Evolutionary conservation across 2,797 vertebrate genomes (phyloP), one percentile per base, ranked within the genome.

Genomic region (Propithecus deckenii): DNA sequence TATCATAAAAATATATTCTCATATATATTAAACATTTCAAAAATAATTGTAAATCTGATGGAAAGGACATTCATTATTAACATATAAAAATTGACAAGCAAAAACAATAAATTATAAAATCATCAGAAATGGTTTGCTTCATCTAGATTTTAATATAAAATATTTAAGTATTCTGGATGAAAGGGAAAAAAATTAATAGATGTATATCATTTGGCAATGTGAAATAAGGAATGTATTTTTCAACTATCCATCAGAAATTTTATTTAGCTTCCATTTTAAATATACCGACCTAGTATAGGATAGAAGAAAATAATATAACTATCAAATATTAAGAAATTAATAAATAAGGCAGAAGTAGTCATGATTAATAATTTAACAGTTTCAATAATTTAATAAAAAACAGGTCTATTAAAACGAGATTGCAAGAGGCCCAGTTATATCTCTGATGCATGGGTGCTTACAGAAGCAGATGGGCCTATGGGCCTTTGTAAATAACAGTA

Each of bases 211-310:
- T 91, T 81, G 20, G 6, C 30, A 80, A 84, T 15, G 13, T 81
- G 43, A 89, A 81, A 93, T 91, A 76, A 52, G 72, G 48, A 71
- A 76, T 74, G 63, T 85, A 86, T 50, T 89, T 95, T 94, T 38
- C 22, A 91, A 52, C 9, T 72, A 11, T 61, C 90, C 74, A 52
- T 52, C 48, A 93, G 79, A 32, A 86, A 89, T 78, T 57, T 63
- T 81, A 12, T 65, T 87, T 55, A 93, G 9, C 12, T 61, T 91
- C n/a, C n/a, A 38, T 78, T 81, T 79, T 78, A 87, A 93, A 89
- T 72, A 88, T n/a, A 63, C 23, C 85, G 59, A 43, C 10, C 32
- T 79, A 46, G 12, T 22, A 52, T 5, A 80, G 14, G 4, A 85
- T 46, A 38, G 25, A 78, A 95, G 20, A 87, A 90, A 93, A 76